A percentile compares a stretch with the other conserved stretches of the same genome.
Evolutionary conservation across 2,113 vertebrate genomes (phyloP).

Genomic region (Tympanuchus pallidicinctus): DNA sequence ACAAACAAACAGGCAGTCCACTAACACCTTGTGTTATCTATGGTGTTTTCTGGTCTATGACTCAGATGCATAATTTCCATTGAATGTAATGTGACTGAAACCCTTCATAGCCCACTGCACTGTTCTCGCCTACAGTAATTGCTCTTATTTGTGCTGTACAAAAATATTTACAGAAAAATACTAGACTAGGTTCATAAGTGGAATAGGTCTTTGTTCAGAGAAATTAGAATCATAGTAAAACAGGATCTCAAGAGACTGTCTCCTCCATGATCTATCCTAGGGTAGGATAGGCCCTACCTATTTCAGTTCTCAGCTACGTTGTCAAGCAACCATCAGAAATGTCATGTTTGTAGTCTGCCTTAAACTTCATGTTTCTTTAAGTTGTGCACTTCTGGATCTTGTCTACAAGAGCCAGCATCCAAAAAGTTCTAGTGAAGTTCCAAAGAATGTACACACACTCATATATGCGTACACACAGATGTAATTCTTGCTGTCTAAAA

Average conservation of each 20-base stretch:
- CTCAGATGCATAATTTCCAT: slow-evolving; percentile 25
- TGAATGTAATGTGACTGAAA: not conserved
- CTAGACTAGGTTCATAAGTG: not conserved
- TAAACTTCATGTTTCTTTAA: not conserved
- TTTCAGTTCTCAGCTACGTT: not conserved
- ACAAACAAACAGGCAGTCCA: not conserved
- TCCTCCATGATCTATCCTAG: not conserved
- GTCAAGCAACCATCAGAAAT: not conserved
- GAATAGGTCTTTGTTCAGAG: not conserved
- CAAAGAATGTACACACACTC: not conserved
- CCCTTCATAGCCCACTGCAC: not conserved
- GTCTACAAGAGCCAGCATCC: not conserved
- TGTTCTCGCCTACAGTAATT: not conserved
- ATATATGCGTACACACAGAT: not conserved
- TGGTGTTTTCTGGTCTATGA: not conserved
- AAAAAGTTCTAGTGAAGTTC: not conserved
- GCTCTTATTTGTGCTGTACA: not conserved
- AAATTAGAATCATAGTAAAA: not conserved
- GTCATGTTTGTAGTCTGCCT: not conserved
- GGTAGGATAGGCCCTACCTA: not conserved
- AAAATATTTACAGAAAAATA: slow-evolving; percentile 7
- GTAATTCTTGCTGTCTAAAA: not conserved
- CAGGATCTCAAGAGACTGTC: not conserved
- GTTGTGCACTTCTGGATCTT: not conserved
- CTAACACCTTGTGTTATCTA: not conserved